Evolutionary conservation across 2,888 invertebrate genomes (phyloP).

Genomic region (Eristalis intricaria): DNA sequence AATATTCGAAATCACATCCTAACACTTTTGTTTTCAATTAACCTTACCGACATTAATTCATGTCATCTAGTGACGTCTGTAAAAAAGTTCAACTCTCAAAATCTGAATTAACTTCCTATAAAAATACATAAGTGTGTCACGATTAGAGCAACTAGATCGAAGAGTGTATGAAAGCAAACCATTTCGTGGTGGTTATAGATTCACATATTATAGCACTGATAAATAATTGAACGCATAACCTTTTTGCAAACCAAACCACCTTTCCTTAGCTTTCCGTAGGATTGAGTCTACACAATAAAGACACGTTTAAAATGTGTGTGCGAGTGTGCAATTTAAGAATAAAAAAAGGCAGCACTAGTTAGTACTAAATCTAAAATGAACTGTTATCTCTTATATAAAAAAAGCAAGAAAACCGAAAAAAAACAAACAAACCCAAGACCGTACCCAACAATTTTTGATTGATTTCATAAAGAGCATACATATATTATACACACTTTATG

Average conservation of each 20-base stretch:
- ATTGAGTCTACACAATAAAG: conserved; percentile 1
- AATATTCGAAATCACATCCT: too few species aligned
- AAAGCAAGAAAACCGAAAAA: not conserved
- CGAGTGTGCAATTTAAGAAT: conserved; percentile 23
- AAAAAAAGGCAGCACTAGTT: conserved; percentile 50
- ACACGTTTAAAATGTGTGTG: conserved; percentile 25
- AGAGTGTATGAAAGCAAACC: too few species aligned
- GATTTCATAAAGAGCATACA: conserved; percentile 42
- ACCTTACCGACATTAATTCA: too few species aligned
- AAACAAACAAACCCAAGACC: conserved; percentile 51
- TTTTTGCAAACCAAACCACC: not conserved
- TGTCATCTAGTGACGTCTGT: too few species aligned
- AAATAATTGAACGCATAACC: not conserved
- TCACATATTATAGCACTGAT: too few species aligned
- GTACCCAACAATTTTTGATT: conserved; percentile 57
- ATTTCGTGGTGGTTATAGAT: too few species aligned
- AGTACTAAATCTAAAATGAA: conserved; percentile 27
- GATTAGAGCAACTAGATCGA: too few species aligned
- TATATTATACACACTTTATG: conserved; percentile 71
- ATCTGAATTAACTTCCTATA: too few species aligned
- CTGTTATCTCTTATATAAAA: conserved; percentile 18
- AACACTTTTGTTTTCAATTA: too few species aligned
- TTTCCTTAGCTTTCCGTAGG: not conserved
- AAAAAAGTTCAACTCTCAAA: too few species aligned
- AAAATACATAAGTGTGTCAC: too few species aligned